Conservation (phyloP, 2,113 vertebrate species). For the Bombycilla garrulus region DNA sequence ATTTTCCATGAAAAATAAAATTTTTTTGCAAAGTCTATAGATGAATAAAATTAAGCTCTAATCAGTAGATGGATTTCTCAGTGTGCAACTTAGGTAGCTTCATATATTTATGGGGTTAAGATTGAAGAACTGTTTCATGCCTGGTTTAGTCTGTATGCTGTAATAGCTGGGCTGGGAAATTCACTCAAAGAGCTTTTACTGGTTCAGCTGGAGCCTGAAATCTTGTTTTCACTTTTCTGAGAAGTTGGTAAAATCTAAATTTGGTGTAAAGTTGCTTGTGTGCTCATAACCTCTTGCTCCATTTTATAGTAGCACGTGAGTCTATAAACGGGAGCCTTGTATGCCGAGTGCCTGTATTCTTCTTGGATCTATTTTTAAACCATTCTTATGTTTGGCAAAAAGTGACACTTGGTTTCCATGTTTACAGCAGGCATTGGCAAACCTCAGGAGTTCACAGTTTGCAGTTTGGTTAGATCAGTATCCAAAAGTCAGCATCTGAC, state of each 20-base stretch:
- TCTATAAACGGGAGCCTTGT: conserved; percentile 39
- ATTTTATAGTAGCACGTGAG: conserved; percentile 35
- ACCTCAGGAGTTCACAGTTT: conserved; percentile 65
- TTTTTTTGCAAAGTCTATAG: background rate
- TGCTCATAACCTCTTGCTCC: conserved; percentile 18
- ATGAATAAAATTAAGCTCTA: background rate
- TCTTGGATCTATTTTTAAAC: conserved; percentile 61
- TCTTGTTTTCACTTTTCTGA: conserved; percentile 22
- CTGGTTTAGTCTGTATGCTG: background rate
- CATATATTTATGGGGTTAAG: background rate
- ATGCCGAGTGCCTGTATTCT: conserved; percentile 19
- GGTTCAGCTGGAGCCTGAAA: background rate
- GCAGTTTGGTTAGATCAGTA: conserved; percentile 43
- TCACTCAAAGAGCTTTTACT: background rate
- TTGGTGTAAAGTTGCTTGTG: background rate
- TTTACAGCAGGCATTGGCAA: conserved; percentile 64
- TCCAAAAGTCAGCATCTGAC: conserved; percentile 51
- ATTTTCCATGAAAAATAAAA: background rate
- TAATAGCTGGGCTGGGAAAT: background rate
- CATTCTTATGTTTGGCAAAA: conserved; percentile 64
- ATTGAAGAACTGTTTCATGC: background rate
- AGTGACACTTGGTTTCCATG: conserved; percentile 60
- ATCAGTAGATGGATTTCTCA: background rate
- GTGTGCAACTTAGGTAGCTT: background rate
- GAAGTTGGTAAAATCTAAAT: conserved; percentile 46